Percentiles rank a stretch among this genome's conserved stretches.
Conservation (phyloP, 2,888 invertebrate species). For the Gastrophysa polygoni region DNA sequence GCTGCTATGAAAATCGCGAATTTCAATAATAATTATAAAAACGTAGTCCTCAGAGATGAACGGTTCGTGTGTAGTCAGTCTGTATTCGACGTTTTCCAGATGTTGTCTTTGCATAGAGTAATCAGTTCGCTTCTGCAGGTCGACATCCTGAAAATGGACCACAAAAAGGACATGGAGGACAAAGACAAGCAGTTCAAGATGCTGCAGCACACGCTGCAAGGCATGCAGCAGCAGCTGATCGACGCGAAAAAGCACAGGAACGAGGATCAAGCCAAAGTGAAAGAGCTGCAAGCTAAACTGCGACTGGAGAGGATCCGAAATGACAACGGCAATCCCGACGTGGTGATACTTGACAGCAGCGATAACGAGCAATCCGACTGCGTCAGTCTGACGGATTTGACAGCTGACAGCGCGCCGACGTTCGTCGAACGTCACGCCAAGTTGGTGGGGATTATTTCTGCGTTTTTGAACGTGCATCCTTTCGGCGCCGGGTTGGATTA, state of each 20-base stretch:
- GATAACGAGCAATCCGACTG: conserved; percentile 51
- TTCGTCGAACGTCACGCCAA: conserved; percentile 70
- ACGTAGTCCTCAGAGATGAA: too few relatives aligned
- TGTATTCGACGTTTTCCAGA: too few relatives aligned
- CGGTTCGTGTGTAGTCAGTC: too few relatives aligned
- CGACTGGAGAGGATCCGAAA: conserved; percentile 31
- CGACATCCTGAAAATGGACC: conserved; percentile 82
- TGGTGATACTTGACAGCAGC: conserved; percentile 60
- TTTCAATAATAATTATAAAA: too few relatives aligned
- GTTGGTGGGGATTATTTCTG: conserved; percentile 84
- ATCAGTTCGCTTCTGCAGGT: conserved; percentile 57
- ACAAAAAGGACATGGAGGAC: conserved; percentile 76
- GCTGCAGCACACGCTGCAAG: conserved; percentile 69
- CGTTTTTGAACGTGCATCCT: conserved; percentile 91
- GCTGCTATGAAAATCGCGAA: too few relatives aligned
- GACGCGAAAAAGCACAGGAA: conserved; percentile 63
- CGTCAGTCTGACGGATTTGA: conserved; percentile 43
- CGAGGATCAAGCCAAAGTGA: conserved; percentile 63
- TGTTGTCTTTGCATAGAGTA: too few relatives aligned
- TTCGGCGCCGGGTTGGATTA: conserved; percentile 90
- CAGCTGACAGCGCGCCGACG: conserved; percentile 51
- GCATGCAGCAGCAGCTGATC: conserved; percentile 67
- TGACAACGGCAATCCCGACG: conserved; percentile 53
- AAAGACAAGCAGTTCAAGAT: conserved; percentile 85
- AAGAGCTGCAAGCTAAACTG: conserved; percentile 58